Conservation (phyloP, 2,113 vertebrate species). For the Chloropsis cyanopogon region DNA sequence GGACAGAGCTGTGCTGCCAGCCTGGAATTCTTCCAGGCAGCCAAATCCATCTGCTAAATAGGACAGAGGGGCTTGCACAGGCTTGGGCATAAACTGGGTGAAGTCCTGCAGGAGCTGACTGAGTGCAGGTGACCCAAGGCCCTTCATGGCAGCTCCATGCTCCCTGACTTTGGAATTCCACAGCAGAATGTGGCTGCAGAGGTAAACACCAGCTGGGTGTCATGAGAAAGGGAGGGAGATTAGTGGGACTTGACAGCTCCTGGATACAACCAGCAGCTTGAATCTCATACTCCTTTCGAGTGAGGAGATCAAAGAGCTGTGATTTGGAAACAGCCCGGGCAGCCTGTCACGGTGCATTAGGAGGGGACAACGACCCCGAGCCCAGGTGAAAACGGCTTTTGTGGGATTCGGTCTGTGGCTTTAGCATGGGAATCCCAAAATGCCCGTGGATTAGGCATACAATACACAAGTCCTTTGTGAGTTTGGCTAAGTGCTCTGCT, state of each 20-base stretch:
- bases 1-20: background rate
- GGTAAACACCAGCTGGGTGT: constrained; percentile 27
- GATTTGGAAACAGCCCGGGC: background rate
- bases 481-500: background rate
- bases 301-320: constrained; percentile 13
- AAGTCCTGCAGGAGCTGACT: background rate
- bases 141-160: accelerated
- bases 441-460: background rate
- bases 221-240: background rate
- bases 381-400: constrained; percentile 33
- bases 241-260: background rate
- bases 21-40: background rate
- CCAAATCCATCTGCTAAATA: background rate
- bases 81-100: background rate
- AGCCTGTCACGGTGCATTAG: constrained; percentile 9
- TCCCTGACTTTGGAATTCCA: background rate
- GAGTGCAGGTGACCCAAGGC: background rate
- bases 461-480: background rate
- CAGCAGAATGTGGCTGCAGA: background rate
- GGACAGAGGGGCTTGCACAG: background rate
- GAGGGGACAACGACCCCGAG: background rate
- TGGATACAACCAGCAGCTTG: background rate
- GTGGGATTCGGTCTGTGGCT: background rate
- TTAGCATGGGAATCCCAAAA: constrained; percentile 21
- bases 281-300: background rate